Evolutionary conservation across 2,888 invertebrate species (phyloP).

Genomic region (Merodon equestris): DNA sequence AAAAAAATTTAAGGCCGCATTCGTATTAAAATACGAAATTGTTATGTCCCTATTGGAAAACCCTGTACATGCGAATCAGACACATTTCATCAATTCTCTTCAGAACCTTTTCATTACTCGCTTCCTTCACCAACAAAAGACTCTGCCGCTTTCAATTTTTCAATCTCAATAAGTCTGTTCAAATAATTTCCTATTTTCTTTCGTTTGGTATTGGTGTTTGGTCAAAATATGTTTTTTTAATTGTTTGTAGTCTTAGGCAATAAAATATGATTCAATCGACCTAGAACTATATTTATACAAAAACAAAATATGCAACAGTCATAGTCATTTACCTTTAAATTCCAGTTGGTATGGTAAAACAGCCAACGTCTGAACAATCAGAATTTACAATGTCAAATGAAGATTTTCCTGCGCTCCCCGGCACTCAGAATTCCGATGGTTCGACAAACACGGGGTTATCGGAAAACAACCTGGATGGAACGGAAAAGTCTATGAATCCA

Average conservation of each 20-base stretch:
- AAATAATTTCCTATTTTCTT: neutral
- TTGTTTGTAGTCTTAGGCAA: constrained; percentile 31
- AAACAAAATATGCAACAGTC: constrained; percentile 49
- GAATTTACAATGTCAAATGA: constrained; percentile 99
- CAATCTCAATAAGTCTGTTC: neutral
- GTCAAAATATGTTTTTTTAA: constrained; percentile 2
- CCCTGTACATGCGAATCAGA: too few species aligned
- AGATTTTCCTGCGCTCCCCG: constrained; percentile 99
- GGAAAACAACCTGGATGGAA: constrained; percentile 77
- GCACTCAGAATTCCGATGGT: constrained; percentile 88
- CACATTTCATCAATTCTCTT: too few species aligned
- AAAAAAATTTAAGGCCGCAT: too few species aligned
- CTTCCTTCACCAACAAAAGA: too few species aligned
- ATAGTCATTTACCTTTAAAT: constrained; percentile 46
- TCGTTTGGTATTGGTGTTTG: constrained; percentile 4
- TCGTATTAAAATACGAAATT: too few species aligned
- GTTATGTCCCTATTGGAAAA: too few species aligned
- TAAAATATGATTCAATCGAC: constrained; percentile 12
- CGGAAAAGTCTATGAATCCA: constrained; percentile 78
- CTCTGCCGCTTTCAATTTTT: neutral
- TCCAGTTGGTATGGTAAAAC: constrained; percentile 95
- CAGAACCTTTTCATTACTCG: too few species aligned
- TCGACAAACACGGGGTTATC: constrained; percentile 76
- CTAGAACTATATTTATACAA: too few species aligned
- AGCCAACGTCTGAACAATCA: constrained; percentile 93